Evolutionary conservation across 2,113 vertebrate genomes (phyloP), one percentile per base, ranked within the genome.

Genomic region (Tringa solitaria): DNA sequence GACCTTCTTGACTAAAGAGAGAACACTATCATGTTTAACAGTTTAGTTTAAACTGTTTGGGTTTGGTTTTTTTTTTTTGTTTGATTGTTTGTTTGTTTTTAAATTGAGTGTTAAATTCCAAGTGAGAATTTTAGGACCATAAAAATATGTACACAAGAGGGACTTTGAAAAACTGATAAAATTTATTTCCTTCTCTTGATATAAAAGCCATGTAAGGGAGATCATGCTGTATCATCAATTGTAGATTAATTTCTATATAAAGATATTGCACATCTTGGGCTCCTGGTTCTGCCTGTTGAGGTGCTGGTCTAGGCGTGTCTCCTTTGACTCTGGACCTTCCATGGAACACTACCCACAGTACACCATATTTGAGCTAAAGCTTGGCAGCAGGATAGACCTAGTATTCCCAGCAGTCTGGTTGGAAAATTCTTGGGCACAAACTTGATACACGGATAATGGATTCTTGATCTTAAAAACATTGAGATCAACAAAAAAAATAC

Each of bases 251-350:
- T 65, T 79, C 10, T 68, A 51, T 18, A 18, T 9, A n/a, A 2
- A 67, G 19, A 18, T 43, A 3, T 75, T 67, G 51, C 51, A 53
- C 2, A 21, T 43, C 20, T 81, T 32, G 20, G 7, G 2, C 8
- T 91, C 33, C 9, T 59, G 2, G 2, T 68, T n/a, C 14, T 35
- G 14, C 14, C 5, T 12, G 81, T 73, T 3, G 0, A 57, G 39
- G 2, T 30, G 4, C 2, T 79, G 79, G 15, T 64, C 10, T 72
- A 59, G 15, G 10, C 0, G 0, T 28, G 6, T n/a, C 5, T 80
- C 12, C 41, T 74, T 60, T 77, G 64, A 48, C 8, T 57, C 9
- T 77, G 41, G 37, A 69, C 7, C 11, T 83, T 77, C 14, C 7
- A 23, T 57, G 24, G 16, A 74, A 69, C 7, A 15, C 23, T 65